Conservation (phyloP, 2,797 vertebrate genomes). For the Champsocephalus esox region DNA sequence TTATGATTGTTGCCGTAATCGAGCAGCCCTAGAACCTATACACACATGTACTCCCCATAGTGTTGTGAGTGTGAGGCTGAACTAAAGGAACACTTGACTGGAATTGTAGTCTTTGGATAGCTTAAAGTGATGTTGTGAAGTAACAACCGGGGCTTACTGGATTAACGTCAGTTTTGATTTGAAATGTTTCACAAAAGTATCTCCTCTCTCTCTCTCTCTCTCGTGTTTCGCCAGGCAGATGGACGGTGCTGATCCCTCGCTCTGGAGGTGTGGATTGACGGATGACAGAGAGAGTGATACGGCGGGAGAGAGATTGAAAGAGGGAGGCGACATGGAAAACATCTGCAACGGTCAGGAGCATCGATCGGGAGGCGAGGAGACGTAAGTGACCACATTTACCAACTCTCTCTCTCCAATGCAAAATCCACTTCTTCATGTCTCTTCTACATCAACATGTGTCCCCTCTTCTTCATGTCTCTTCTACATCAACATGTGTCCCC, state of each 20-base stretch:
- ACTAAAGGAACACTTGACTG: no score
- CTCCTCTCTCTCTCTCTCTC: not conserved
- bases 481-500: no score
- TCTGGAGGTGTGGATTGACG: slow-evolving; percentile 67
- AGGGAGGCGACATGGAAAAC: slow-evolving; percentile 15
- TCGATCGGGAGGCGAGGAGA: slow-evolving; percentile 44
- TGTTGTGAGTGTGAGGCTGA: no score
- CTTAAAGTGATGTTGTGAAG: no score
- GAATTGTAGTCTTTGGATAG: no score
- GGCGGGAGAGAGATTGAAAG: slow-evolving; percentile 14
- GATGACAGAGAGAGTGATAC: slow-evolving; percentile 52
- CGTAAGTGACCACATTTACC: slow-evolving; percentile 54
- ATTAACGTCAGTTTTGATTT: slow-evolving; percentile 31
- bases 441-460: no score
- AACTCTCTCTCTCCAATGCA: slow-evolving; percentile 2
- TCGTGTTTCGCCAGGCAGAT: slow-evolving; percentile 53
- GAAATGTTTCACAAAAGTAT: slow-evolving; percentile 38
- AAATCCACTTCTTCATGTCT: no score
- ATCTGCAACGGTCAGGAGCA: slow-evolving; percentile 38
- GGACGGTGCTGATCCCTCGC: slow-evolving; percentile 53
- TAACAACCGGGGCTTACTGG: no score
- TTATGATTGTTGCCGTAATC: no score
- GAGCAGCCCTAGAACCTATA: no score
- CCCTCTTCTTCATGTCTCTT: no score
- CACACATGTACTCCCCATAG: no score